Evolutionary conservation across 2,888 invertebrate species (phyloP).

Genomic region (Hyposoter dolosus): DNA sequence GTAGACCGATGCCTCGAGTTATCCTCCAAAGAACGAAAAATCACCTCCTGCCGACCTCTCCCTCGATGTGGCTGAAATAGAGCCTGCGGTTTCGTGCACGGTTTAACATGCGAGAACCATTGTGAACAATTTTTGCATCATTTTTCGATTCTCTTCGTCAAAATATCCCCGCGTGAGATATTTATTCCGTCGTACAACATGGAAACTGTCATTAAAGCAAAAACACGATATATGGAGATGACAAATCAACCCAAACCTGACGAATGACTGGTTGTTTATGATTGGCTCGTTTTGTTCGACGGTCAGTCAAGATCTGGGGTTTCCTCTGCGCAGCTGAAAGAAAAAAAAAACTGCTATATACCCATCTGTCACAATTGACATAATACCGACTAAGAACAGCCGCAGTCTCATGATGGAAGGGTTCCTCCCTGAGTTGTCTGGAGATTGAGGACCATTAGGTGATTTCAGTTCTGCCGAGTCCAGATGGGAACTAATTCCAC

Average conservation of each 20-base stretch:
- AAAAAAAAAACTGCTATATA: background rate
- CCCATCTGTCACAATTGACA: background rate
- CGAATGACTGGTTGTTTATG: background rate
- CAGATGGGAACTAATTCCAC: background rate
- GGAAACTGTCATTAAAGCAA: background rate
- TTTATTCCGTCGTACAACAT: background rate
- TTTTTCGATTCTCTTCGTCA: background rate
- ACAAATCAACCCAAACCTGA: background rate
- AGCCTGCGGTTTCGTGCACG: background rate
- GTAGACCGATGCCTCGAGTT: slow-evolving; percentile 33
- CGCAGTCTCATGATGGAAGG: background rate
- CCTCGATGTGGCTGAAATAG: slow-evolving; percentile 1
- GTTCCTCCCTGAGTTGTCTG: background rate
- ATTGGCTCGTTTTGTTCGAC: background rate
- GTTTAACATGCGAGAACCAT: background rate
- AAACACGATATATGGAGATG: background rate
- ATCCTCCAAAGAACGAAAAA: slow-evolving; percentile 48
- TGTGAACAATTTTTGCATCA: background rate
- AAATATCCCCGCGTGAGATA: background rate
- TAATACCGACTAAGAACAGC: background rate
- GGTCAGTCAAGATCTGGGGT: background rate
- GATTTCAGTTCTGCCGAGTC: background rate
- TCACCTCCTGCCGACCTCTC: slow-evolving; percentile 53
- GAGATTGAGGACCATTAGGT: background rate
- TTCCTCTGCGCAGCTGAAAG: background rate